Percentiles rank a stretch among this genome's conserved stretches.
phyloP scores from a whole-genome alignment of 1,140 invertebrate genomes.

The Brachionus angularis region DNA sequence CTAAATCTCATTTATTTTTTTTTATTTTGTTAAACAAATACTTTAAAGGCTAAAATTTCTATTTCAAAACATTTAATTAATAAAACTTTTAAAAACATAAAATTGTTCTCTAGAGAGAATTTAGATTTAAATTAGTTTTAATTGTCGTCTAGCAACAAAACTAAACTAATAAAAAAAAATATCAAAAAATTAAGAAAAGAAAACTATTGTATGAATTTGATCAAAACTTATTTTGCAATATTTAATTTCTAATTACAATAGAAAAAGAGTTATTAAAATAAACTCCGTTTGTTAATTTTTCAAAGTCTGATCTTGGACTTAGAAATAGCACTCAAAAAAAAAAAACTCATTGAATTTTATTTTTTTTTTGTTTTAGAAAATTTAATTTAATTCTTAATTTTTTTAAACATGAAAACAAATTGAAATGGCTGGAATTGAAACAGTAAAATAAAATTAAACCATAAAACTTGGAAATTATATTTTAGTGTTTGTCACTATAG shows the following conservation, averaged over 20 bases:
- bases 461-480: background rate
- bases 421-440: constrained; percentile 33
- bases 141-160: constrained; percentile 29
- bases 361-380: background rate
- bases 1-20: too few species aligned
- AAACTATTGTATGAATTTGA: background rate
- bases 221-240: constrained; percentile 40
- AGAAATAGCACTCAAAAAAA: too few species aligned
- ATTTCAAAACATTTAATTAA: too few species aligned
- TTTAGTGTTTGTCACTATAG: background rate
- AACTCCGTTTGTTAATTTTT: too few species aligned
- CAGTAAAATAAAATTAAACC: background rate
- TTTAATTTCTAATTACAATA: too few species aligned
- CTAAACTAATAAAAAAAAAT: background rate
- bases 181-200: background rate
- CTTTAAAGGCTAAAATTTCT: too few species aligned
- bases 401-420: constrained; percentile 14
- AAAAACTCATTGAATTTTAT: background rate
- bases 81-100: background rate
- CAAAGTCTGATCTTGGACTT: too few species aligned
- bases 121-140: constrained; percentile 11
- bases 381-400: background rate
- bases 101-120: constrained; percentile 30
- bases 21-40: too few species aligned
- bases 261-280: too few species aligned